Percentiles rank a stretch among this genome's conserved stretches.
Conservation (phyloP, 1,140 invertebrate genomes). For the Himalopsyche phryganea region DNA sequence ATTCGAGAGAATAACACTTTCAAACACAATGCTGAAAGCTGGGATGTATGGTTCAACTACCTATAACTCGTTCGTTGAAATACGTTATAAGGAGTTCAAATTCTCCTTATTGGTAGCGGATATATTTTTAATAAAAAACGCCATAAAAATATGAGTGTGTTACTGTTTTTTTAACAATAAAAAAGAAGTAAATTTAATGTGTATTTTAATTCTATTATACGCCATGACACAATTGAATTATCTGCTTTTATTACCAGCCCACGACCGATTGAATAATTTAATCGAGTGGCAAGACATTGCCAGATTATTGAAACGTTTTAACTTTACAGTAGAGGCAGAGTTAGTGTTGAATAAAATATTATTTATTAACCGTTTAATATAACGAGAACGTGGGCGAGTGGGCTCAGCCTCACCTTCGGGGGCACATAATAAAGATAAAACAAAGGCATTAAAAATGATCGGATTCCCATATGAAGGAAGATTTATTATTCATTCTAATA, state of each 20-base stretch:
- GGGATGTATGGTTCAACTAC: too few relatives aligned
- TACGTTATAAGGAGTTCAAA: too few relatives aligned
- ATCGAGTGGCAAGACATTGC: not conserved
- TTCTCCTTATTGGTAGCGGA: too few relatives aligned
- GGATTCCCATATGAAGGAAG: conserved; percentile 31
- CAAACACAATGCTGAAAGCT: too few relatives aligned
- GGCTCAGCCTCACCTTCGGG: conserved; percentile 26
- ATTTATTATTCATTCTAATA: conserved; percentile 27
- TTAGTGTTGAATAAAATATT: conserved; percentile 26
- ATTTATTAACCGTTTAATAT: conserved; percentile 35
- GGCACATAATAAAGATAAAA: conserved; percentile 35
- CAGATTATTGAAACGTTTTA: conserved; percentile 4
- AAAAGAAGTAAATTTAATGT: not conserved
- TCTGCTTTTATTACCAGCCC: not conserved
- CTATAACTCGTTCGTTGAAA: too few relatives aligned
- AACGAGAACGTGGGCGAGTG: conserved; percentile 28
- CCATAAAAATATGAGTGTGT: too few relatives aligned
- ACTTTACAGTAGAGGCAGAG: not conserved
- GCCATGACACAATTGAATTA: not conserved
- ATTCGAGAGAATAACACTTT: too few relatives aligned
- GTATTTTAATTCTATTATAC: not conserved
- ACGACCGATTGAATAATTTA: not conserved
- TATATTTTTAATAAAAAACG: too few relatives aligned
- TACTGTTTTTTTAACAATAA: not conserved
- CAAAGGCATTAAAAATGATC: conserved; percentile 34